Evolutionary conservation across 2,797 vertebrate species (phyloP), one percentile per base, ranked within the genome.

Genomic region (Sternarchorhynchus goeldii): DNA sequence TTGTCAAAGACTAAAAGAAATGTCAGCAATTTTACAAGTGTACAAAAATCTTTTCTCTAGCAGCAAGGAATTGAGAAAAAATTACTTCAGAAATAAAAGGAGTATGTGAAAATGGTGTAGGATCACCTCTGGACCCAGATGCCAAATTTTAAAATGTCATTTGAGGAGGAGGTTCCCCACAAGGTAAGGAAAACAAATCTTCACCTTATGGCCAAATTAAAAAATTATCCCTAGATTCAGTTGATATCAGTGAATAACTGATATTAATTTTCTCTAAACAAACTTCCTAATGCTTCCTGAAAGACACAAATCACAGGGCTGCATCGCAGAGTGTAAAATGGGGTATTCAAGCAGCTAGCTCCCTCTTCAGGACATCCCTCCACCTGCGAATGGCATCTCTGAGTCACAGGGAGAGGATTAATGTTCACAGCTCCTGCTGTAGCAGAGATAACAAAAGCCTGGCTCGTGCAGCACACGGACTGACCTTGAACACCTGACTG

Each of bases 401-500:
- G 31, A 10, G 16, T 50, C 8, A 7, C 8, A 29, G 17, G 4
- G 3, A 16, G 63, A 25, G 34, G 34, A 60, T 55, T 36, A 20
- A 64, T 50, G 64, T 66, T 36, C 72, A 70, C 29, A 32, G 25
- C 7, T 25, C 17, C 29, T 56, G 17, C 65, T 69, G 4, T 39
- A 60, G 8, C 18, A 63, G 31, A 67, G 72, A 69, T 56, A 62
- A 79, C n/a, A 16, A 17, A 76, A 21, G 53, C 34, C 31, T 2
- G 5, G 45, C 36, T 59, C 17, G n/a, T 21, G 20, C 16, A 64
- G 20, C 34, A 45, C 10, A 4, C 16, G n/a, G n/a, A 88, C 95
- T 94, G 86, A 99, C 97, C 97, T 99, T 99, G 90, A 99, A 98
- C 83, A 98, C 97, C 90, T 98, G 97, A 92, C 92, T 98, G 91